These are phyloP conservation scores for Otus scops DNA, from an alignment of 2,797 vertebrate species.

Conservation along the genomic window DNA sequence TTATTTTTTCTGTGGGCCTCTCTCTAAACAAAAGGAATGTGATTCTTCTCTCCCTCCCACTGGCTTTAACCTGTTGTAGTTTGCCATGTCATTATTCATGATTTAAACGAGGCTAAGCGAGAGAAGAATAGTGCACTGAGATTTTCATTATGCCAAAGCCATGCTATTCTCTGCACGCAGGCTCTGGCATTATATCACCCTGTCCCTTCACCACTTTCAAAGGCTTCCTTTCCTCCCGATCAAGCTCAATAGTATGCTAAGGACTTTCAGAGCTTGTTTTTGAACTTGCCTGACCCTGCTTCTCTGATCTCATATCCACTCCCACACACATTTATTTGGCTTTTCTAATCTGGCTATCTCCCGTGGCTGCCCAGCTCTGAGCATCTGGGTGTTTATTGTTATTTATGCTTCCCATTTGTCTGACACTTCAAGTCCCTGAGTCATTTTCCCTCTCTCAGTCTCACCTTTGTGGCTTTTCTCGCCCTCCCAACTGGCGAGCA, in stretches of 20 bases:
- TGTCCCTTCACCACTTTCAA: constrained; percentile 21
- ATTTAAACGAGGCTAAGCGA: constrained; percentile 24
- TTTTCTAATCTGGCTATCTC: constrained; percentile 37
- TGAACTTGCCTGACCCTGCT: constrained; percentile 36
- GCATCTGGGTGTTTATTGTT: neutral
- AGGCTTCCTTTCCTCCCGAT: constrained; percentile 23
- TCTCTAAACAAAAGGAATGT: constrained; percentile 21
- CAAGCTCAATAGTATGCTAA: neutral
- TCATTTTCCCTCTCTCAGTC: neutral
- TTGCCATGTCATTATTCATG: constrained; percentile 34
- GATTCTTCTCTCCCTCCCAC: constrained; percentile 22
- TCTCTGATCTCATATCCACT: constrained; percentile 47
- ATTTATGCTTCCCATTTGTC: constrained; percentile 28
- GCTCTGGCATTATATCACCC: neutral
- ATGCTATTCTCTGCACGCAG: neutral
- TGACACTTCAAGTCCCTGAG: neutral
- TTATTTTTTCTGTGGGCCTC: neutral
- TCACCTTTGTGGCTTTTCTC: neutral
- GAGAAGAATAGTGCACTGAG: neutral
- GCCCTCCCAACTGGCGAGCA: neutral
- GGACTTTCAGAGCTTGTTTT: constrained; percentile 28
- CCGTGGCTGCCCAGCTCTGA: neutral
- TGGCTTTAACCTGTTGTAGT: constrained; percentile 40
- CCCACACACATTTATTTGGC: constrained; percentile 8
- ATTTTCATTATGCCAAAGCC: constrained; percentile 31